These are phyloP conservation scores for Bembecia ichneumoniformis DNA, from an alignment of 2,888 invertebrate genomes.

Conservation along the genomic window DNA sequence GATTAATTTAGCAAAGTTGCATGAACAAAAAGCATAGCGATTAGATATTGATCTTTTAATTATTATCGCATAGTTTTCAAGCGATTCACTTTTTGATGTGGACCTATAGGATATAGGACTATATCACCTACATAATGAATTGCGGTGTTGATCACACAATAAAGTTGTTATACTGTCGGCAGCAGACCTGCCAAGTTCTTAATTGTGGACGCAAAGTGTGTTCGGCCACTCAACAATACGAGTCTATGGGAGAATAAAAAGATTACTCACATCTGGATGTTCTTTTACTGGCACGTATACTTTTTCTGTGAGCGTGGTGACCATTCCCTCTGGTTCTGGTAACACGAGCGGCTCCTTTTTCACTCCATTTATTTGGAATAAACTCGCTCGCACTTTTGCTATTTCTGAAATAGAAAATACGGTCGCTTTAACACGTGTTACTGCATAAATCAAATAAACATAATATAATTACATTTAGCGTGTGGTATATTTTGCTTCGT, in stretches of 20 bases:
- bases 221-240: too few species aligned
- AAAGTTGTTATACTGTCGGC: too few species aligned
- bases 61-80: too few species aligned
- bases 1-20: too few species aligned
- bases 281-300: slow-evolving; percentile 99
- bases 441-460: background rate
- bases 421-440: slow-evolving; percentile 13
- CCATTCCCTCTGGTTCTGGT: slow-evolving; percentile 92
- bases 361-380: slow-evolving; percentile 99
- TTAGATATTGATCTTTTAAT: too few species aligned
- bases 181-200: too few species aligned
- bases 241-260: slow-evolving; percentile 1
- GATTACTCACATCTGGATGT: slow-evolving; percentile 96
- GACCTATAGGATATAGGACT: too few species aligned
- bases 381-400: slow-evolving; percentile 95
- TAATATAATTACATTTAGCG: slow-evolving; percentile 22
- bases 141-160: too few species aligned
- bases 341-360: slow-evolving; percentile 93
- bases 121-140: too few species aligned
- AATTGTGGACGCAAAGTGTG: too few species aligned
- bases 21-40: too few species aligned
- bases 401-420: slow-evolving; percentile 85
- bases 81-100: too few species aligned
- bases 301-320: slow-evolving; percentile 97
- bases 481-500: slow-evolving; percentile 33